Conservation (phyloP, 2,888 invertebrate genomes). For the Xanthorhoe spadicearia region DNA sequence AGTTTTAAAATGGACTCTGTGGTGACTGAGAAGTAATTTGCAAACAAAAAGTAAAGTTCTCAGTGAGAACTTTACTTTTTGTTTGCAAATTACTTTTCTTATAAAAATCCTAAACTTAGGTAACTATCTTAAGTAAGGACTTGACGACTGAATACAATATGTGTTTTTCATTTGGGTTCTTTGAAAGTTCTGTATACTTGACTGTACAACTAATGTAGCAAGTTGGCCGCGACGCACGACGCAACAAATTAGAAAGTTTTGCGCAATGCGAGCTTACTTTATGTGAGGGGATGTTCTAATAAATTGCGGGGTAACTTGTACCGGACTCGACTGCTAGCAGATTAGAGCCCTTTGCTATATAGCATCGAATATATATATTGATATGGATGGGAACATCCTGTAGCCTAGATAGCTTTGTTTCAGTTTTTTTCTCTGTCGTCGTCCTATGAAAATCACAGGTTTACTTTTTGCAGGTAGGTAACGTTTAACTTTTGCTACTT, state of each 20-base stretch:
- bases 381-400: not conserved
- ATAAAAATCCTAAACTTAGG: not conserved
- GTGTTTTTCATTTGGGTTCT: not conserved
- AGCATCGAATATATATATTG: no score
- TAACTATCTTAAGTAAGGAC: not conserved
- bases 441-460: no score
- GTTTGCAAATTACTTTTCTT: not conserved
- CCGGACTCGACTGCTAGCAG: constrained; percentile 26
- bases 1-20: no score
- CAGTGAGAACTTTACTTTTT: not conserved
- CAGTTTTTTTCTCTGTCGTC: no score
- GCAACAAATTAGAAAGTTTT: constrained; percentile 70
- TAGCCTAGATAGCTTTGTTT: not conserved
- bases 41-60: no score
- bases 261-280: constrained; percentile 45
- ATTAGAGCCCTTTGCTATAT: constrained; percentile 22
- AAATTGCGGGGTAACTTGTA: constrained; percentile 49
- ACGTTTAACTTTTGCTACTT: not conserved
- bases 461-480: no score
- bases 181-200: not conserved
- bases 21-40: no score
- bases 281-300: constrained; percentile 55
- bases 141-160: not conserved
- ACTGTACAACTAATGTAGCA: constrained; percentile 40
- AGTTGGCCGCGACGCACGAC: constrained; percentile 47